Base-by-base conservation (phyloP, 37 sponge, comb jelly and placozoan species). In the Aphrocallistes beatrix region DNA sequence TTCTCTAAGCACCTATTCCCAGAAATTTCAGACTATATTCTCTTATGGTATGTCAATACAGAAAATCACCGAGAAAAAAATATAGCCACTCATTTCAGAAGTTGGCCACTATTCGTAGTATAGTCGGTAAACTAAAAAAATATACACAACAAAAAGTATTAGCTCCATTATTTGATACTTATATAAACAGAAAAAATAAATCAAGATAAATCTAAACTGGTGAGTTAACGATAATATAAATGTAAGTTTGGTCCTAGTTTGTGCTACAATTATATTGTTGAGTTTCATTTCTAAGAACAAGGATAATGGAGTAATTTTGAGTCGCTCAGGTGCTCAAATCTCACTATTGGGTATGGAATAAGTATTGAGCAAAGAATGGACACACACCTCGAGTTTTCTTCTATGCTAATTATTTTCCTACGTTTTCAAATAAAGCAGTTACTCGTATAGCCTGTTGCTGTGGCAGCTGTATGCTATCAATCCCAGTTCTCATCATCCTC, bases 401-500 rank as follows among this genome's bases (percentile, higher is more conserved):
- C 25, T 60, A 32, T 32, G 8, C 75, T 60, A 60, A 60, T 28
- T 60, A 42, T 60, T 60, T 42, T n/a, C 13, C 45, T 42, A 42
- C 13, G 6, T 60, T 60, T 30, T 60, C 8, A 60, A 3, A 60
- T 60, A 60, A 32, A 19, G 34, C n/a, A 60, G 34, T 60, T 19
- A 6, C 49, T n/a, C 45, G 45, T 13, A 16, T 6, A 13, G 6
- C 6, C 6, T 13, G n/a, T n/a, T n/a, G n/a, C 13, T 42, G 6
- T 42, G 45, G 13, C 6, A 42, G 34, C 34, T 19, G 75, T 13
- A n/a, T 25, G 75, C 75, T 13, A 3, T 60, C 75, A 60, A 13
- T 60, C 75, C 75, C 75, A 60, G 75, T 30, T 60, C 75, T 60
- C 75, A 60, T 60, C 75, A 30, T 60, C 75, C 17, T 30, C 75